Evolutionary conservation across 2,113 vertebrate species (phyloP).

Genomic region (Grammomys dolichurus): DNA sequence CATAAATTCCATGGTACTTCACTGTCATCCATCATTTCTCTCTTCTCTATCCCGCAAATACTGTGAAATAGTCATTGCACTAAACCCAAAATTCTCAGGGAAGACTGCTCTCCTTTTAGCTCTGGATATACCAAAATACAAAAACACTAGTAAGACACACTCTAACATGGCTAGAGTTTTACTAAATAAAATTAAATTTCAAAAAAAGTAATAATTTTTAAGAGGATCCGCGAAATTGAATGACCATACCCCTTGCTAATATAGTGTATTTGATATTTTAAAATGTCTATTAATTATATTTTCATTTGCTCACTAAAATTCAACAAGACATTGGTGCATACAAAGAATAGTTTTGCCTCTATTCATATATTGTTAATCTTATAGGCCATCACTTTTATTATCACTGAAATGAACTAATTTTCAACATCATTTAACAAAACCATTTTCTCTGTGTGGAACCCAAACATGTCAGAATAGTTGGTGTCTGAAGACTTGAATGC

Average conservation of each 20-base stretch:
- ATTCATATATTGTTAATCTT: slow-evolving; percentile 48
- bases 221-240: background rate
- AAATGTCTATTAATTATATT: slow-evolving; percentile 9
- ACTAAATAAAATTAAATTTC: background rate
- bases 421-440: slow-evolving; percentile 69
- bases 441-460: slow-evolving; percentile 25
- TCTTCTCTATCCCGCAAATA: background rate
- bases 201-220: background rate
- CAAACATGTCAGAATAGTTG: background rate
- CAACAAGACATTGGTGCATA: background rate
- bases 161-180: background rate
- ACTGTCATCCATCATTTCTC: background rate
- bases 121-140: background rate
- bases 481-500: background rate
- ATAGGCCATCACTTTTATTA: slow-evolving; percentile 52
- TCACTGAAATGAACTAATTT: slow-evolving; percentile 64
- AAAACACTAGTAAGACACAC: background rate
- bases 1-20: background rate
- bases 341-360: background rate
- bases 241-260: background rate
- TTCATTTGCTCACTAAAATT: slow-evolving; percentile 59
- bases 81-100: background rate
- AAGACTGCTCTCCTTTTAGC: background rate
- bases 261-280: slow-evolving; percentile 5
- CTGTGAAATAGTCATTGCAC: rapidly evolving